Evolutionary conservation across 1,140 invertebrate species (phyloP), one percentile per base, ranked within the genome.

Genomic region (Scylla paramamosain): DNA sequence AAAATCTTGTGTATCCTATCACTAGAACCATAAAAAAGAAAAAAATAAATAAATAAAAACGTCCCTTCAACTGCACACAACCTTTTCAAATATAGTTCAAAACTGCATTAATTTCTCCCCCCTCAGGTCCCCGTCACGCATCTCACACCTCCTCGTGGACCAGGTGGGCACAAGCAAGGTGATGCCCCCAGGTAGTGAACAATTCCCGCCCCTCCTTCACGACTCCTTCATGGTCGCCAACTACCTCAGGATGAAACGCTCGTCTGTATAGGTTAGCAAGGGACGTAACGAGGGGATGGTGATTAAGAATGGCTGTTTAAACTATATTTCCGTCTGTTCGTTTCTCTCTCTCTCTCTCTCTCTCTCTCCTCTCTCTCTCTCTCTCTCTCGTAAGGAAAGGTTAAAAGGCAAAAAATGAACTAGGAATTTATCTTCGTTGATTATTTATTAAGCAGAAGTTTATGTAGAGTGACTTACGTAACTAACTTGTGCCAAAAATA

Each of bases 191-290:
- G 84, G 82, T 0, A 92, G 82, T 31, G 94, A 95, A 28, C 94
- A 95, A 32, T 95, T 95, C 52, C 94, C 94, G 12, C 94, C 94
- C 29, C 94, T 95, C 28, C 94, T 95, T 0, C 94, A 95, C 90
- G 94, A 95, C 91, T 87, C 94, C 83, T 95, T 95, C 91, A 95
- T 95, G 94, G 91, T 95, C 29, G 94, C 91, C 52, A 95, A 95
- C 90, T 95, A 95, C 83, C 94, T 95, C 91, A 95, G 92, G 90
- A 95, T 84, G 82, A 95, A 95, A 88, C 39, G 94, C n/a, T 95
- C 90, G 2, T 95, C 94, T 8, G 94, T 95, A 8, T 95, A 52
- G 86, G 39, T 45, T 25, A 84, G 87, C 4, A 32, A 89, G 20
- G 25, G 86, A 88, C 16, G 0, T 86, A 16, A 10, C 2, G 12